Conservation (phyloP, 2,113 vertebrate genomes). For the Mohoua ochrocephala region DNA sequence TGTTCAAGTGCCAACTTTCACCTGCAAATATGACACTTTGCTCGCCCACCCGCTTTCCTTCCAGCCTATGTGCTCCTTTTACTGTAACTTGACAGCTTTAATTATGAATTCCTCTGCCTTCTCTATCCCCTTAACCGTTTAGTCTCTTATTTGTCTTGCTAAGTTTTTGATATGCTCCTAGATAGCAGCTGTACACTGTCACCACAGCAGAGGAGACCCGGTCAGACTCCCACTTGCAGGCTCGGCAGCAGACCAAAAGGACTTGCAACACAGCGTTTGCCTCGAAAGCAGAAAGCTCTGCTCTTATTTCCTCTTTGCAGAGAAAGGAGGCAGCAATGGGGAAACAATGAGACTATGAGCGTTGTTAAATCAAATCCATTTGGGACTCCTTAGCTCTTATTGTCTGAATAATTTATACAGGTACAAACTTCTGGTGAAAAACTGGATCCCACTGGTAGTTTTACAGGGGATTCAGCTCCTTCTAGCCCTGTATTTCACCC, state of each 20-base stretch:
- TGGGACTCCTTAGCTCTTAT: not conserved
- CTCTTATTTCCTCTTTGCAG: not conserved
- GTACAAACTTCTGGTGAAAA: not conserved
- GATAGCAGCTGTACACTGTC: not conserved
- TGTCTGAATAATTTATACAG: not conserved
- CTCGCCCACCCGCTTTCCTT: not conserved
- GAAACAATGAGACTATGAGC: not conserved
- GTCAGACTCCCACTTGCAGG: not conserved
- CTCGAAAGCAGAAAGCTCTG: not conserved
- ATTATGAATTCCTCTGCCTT: conserved; percentile 19
- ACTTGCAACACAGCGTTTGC: not conserved
- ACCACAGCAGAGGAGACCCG: not conserved
- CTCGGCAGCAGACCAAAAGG: not conserved
- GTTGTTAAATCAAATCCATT: not conserved
- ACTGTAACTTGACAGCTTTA: conserved; percentile 4
- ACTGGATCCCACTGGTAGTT: not conserved
- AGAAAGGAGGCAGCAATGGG: not conserved
- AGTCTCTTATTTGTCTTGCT: not conserved
- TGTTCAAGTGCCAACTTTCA: conserved; percentile 11
- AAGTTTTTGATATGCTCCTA: not conserved
- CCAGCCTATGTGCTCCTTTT: not conserved
- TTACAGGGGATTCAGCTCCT: not conserved
- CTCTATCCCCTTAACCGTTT: not conserved
- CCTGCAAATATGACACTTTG: conserved; percentile 1
- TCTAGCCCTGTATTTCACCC: not conserved